These are phyloP conservation scores for Microtus obscurus DNA, from an alignment of 2,797 vertebrate species.

Conservation along the genomic window DNA sequence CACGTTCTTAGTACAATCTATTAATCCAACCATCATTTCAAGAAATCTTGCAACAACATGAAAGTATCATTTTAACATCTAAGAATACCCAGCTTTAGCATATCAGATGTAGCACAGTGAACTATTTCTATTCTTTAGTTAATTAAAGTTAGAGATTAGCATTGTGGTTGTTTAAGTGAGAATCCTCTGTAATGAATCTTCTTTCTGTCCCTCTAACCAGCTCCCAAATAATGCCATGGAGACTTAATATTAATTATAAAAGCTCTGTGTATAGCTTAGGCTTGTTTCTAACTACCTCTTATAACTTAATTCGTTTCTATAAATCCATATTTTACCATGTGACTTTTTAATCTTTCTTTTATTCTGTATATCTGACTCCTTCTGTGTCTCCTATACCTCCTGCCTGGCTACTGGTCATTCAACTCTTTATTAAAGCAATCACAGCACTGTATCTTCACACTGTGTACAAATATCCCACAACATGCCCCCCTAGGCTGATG, in stretches of 20 bases:
- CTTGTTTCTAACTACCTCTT: background rate
- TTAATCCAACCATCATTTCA: background rate
- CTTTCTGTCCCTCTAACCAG: background rate
- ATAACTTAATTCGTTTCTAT: background rate
- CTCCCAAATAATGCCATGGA: background rate
- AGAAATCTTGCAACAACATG: background rate
- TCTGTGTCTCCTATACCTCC: background rate
- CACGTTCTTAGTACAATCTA: background rate
- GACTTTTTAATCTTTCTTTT: background rate
- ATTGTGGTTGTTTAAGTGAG: background rate
- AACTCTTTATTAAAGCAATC: background rate
- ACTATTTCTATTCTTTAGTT: background rate
- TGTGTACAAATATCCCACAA: background rate
- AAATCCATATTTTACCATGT: background rate
- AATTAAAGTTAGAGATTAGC: background rate
- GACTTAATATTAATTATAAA: background rate
- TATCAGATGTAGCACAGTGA: background rate
- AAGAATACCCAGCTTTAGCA: background rate
- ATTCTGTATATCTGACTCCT: background rate
- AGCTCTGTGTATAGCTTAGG: background rate
- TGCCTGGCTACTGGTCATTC: background rate
- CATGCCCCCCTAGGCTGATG: background rate
- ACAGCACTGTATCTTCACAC: background rate
- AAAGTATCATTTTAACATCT: background rate
- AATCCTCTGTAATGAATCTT: background rate